Conservation (phyloP, 2,797 vertebrate species). For the Buceros bicornis region DNA sequence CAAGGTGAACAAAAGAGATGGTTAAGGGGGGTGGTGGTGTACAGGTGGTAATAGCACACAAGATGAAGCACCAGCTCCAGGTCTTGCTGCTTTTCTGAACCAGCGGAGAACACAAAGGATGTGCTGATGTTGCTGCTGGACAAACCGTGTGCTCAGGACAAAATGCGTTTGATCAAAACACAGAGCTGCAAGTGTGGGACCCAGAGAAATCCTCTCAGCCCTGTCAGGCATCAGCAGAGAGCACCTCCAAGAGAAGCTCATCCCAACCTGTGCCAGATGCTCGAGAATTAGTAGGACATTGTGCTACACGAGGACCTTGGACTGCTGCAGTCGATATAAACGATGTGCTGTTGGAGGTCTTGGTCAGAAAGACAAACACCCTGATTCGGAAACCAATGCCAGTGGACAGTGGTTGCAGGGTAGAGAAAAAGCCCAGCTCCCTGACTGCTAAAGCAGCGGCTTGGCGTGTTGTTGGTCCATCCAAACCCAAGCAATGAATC, state of each 20-base stretch:
- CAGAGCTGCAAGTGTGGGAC: not conserved
- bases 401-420: not conserved
- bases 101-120: not conserved
- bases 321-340: accelerated
- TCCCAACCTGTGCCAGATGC: not conserved
- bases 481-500: not conserved
- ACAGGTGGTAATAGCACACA: accelerated
- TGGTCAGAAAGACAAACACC: not conserved
- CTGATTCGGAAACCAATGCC: not conserved
- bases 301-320: accelerated
- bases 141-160: not conserved
- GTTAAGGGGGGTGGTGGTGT: accelerated
- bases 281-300: not conserved
- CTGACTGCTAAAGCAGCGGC: not conserved
- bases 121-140: not conserved
- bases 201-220: not conserved
- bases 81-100: not conserved
- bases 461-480: not conserved
- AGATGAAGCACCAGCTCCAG: not conserved
- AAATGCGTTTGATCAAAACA: accelerated
- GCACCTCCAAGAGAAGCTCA: not conserved
- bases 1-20: not conserved
- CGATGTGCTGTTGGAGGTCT: not conserved
- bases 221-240: not conserved
- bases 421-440: not conserved